Evolutionary conservation across 2,797 vertebrate species (phyloP).

Genomic region (Sternarchorhynchus goeldii): DNA sequence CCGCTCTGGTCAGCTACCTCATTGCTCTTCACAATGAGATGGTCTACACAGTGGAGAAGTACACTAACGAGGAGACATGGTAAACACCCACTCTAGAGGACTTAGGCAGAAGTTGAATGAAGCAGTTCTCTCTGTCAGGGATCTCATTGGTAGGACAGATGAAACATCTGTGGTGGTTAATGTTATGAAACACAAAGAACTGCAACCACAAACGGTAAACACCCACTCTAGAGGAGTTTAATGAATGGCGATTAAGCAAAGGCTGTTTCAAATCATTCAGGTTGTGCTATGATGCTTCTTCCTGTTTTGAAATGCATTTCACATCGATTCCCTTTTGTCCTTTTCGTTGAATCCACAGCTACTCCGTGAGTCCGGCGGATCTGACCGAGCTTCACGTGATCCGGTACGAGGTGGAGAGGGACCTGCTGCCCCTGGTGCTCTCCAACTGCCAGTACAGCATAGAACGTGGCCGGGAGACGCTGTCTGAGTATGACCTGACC

Average conservation of each 20-base stretch:
- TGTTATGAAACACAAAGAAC: too few species aligned
- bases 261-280: too few species aligned
- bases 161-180: too few species aligned
- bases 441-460: conserved; percentile 94
- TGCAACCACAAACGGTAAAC: too few species aligned
- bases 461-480: conserved; percentile 81
- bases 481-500: conserved; percentile 85
- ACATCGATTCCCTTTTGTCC: not conserved
- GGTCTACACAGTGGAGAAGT: conserved; percentile 77
- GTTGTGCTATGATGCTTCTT: too few species aligned
- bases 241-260: too few species aligned
- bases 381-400: conserved; percentile 89
- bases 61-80: conserved; percentile 79
- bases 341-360: conserved; percentile 70
- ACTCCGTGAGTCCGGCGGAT: conserved; percentile 83
- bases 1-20: conserved; percentile 89
- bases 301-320: too few species aligned
- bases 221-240: conserved; percentile 48
- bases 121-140: too few species aligned
- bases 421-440: conserved; percentile 86
- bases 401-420: conserved; percentile 85
- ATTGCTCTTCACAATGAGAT: conserved; percentile 88
- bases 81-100: conserved; percentile 68
- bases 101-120: too few species aligned
- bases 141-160: too few species aligned